Evolutionary conservation across 2,888 invertebrate species (phyloP).

Genomic region (Aporophyla lueneburgensis): DNA sequence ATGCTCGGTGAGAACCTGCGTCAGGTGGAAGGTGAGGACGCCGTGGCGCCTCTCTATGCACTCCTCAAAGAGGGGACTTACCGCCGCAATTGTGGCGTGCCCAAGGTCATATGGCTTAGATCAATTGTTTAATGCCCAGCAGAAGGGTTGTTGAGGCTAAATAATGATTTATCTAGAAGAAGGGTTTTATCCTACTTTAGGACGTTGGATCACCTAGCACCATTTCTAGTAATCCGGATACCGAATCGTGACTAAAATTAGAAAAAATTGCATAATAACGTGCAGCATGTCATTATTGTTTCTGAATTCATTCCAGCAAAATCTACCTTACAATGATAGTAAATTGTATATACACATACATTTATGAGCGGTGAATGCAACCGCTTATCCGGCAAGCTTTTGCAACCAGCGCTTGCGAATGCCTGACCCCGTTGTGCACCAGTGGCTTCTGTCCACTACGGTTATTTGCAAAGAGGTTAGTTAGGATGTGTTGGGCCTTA

Average conservation of each 20-base stretch:
- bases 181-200: no score
- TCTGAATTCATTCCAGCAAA: background rate
- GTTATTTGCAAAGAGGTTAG: constrained; percentile 24
- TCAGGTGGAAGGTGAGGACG: no score
- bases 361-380: constrained; percentile 33
- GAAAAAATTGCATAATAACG: background rate
- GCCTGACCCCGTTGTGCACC: constrained; percentile 62
- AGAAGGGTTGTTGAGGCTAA: no score
- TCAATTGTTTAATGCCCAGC: no score
- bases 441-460: constrained; percentile 47
- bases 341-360: constrained; percentile 34
- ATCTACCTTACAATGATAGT: constrained; percentile 23
- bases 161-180: no score
- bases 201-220: no score
- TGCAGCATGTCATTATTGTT: background rate
- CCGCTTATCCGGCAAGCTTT: constrained; percentile 53
- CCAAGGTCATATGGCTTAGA: background rate
- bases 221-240: no score
- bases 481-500: constrained; percentile 3
- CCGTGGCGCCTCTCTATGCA: no score
- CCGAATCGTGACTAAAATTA: background rate
- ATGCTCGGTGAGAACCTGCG: no score
- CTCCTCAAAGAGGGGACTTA: no score
- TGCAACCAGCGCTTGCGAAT: constrained; percentile 56
- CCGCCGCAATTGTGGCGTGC: no score